phyloP scores from a whole-genome alignment of 2,888 invertebrate genomes.

The Aleiodes leptofemur region DNA sequence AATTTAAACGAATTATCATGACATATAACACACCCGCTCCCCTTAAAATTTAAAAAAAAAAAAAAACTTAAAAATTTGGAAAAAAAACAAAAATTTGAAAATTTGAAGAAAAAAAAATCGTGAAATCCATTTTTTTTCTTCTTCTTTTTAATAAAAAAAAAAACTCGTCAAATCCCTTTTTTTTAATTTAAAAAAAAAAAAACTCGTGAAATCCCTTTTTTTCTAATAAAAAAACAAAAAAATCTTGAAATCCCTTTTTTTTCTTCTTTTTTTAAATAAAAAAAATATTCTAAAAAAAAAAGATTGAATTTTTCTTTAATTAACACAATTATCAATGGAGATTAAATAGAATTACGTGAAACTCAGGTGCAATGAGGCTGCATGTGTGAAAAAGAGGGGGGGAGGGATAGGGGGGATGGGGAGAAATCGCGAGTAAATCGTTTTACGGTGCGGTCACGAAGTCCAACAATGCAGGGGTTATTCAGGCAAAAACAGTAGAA shows the following conservation, averaged over 20 bases:
- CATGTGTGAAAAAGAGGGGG: slow-evolving; percentile 11
- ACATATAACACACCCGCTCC: not conserved
- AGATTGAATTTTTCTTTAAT: not conserved
- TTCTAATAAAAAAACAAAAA: too few relatives aligned
- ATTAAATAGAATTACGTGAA: slow-evolving; percentile 29
- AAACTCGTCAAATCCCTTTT: too few relatives aligned
- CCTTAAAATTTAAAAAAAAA: too few relatives aligned
- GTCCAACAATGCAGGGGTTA: slow-evolving; percentile 31
- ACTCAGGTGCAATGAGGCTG: slow-evolving; percentile 51
- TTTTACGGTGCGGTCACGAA: slow-evolving; percentile 55
- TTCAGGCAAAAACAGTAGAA: slow-evolving; percentile 11
- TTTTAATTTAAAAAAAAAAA: too few relatives aligned
- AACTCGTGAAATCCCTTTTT: too few relatives aligned
- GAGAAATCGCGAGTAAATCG: slow-evolving; percentile 47
- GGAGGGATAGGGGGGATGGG: not conserved
- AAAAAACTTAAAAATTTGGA: too few relatives aligned
- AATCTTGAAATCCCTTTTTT: too few relatives aligned
- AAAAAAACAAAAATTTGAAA: too few relatives aligned
- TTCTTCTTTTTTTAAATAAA: too few relatives aligned
- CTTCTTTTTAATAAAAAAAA: too few relatives aligned
- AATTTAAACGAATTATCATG: slow-evolving; percentile 1
- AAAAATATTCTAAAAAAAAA: not conserved
- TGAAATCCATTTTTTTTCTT: too few relatives aligned
- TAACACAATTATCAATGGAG: slow-evolving; percentile 1
- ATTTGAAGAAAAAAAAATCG: too few relatives aligned